phyloP scores from a whole-genome alignment of 2,888 invertebrate genomes.

The Blastobasis adustella region DNA sequence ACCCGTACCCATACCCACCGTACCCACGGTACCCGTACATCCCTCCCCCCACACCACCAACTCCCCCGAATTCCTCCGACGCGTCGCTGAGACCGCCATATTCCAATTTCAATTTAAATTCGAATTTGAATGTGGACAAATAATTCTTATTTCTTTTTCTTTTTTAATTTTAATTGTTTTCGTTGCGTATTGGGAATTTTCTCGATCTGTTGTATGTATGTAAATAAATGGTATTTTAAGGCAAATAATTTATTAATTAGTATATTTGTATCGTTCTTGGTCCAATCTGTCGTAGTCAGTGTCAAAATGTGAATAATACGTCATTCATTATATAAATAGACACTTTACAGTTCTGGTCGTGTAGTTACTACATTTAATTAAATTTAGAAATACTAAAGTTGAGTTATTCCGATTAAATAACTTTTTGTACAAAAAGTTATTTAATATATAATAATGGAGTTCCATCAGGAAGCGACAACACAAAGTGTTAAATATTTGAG shows the following conservation, averaged over 20 bases:
- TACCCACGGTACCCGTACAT: slow-evolving; percentile 72
- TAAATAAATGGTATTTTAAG: not conserved
- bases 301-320: no score
- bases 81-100: slow-evolving; percentile 64
- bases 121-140: slow-evolving; percentile 62
- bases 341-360: no score
- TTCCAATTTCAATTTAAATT: slow-evolving; percentile 61
- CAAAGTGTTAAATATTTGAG: no score
- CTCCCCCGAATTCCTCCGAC: slow-evolving; percentile 55
- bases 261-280: not conserved
- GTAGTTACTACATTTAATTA: no score
- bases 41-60: slow-evolving; percentile 65
- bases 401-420: not conserved
- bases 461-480: no score
- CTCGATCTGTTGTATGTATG: not conserved
- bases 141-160: slow-evolving; percentile 24
- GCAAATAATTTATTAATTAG: not conserved
- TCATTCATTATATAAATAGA: no score
- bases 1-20: slow-evolving; percentile 74
- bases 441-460: no score
- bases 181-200: not conserved
- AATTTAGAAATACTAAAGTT: no score
- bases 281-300: not conserved
- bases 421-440: no score
- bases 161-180: not conserved